Evolutionary conservation across 2,113 vertebrate genomes (phyloP), one percentile per base, ranked within the genome.

Genomic region (Osmerus mordax): DNA sequence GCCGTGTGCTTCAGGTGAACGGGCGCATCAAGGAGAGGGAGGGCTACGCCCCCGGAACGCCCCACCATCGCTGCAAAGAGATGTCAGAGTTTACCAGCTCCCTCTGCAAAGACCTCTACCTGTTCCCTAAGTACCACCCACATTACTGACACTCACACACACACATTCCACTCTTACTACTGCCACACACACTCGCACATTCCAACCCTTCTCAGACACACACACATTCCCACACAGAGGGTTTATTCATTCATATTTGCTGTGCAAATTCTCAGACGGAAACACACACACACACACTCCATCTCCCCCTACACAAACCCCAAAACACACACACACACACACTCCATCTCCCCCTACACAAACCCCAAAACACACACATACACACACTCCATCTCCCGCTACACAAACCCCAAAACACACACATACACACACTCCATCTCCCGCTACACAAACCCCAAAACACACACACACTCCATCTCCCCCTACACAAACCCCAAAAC

Each of bases 21-120:
- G 72, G 91, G 0, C 87, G 86, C 0, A 99, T 99, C 87, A 99
- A 99, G 81, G 91, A 93, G 67, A 91, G 97, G 32, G 97, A 99
- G 81, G 96, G 95, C 66, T 94, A 95, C 0, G 96, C 96, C 12
- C 97, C 97, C 0, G 97, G 96, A 74, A 97, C 96, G 0, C 90
- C 95, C 71, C 95, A 96, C 81, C 96, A 99, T 73, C 96, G 97
- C 65, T 98, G 97, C 84, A 99, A 99, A 87, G 97, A 99, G 89
- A 99, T 99, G 97, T 98, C 97, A 0, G 97, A 99, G 83, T 99
- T 96, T 81, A 95, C 93, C 68, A 99, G 97, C 89, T 98, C 97
- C 0, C 91, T 99, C 69, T 98, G 97, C 88, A 94, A 69, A 73
- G 94, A 95, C 74, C 94, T 99, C 85, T 99, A 93, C 89, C 87